Evolutionary conservation across 2,888 invertebrate genomes (phyloP).

Genomic region (Lasioglossum leucozonium): DNA sequence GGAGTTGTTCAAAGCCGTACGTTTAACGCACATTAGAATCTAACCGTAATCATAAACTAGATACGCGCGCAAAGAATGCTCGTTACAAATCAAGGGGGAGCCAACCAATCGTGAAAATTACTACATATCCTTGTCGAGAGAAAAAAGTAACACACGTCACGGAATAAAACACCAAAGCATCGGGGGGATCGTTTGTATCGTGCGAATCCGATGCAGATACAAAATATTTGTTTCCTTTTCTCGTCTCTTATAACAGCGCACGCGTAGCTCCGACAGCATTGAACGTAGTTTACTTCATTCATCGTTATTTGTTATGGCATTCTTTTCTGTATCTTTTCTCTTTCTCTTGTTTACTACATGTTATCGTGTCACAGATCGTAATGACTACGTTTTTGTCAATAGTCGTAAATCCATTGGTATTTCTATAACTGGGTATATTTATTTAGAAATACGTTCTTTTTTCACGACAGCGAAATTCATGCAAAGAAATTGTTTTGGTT

Average conservation of each 20-base stretch:
- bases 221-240: slow-evolving; percentile 3
- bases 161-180: slow-evolving; percentile 52
- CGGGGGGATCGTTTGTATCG: slow-evolving; percentile 16
- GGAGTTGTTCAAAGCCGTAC: slow-evolving; percentile 33
- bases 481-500: slow-evolving; percentile 26
- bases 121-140: slow-evolving; percentile 28
- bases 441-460: slow-evolving; percentile 27
- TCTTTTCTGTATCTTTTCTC: slow-evolving; percentile 6
- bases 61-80: slow-evolving; percentile 44
- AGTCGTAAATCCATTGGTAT: slow-evolving; percentile 35
- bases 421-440: slow-evolving; percentile 10
- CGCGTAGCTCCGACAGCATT: slow-evolving; percentile 12
- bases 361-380: slow-evolving; percentile 29
- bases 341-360: slow-evolving; percentile 34
- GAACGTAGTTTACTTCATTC: slow-evolving; percentile 27
- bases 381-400: slow-evolving; percentile 35
- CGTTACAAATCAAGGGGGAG: slow-evolving; percentile 32
- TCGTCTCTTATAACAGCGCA: neutral
- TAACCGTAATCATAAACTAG: slow-evolving; percentile 38
- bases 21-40: slow-evolving; percentile 33
- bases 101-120: slow-evolving; percentile 30
- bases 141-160: slow-evolving; percentile 47
- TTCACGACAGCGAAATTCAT: slow-evolving; percentile 38
- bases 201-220: slow-evolving; percentile 25
- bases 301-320: slow-evolving; percentile 38